Evolutionary conservation across 2,888 invertebrate species (phyloP).

Genomic region (Hypselothyrea guttata): DNA sequence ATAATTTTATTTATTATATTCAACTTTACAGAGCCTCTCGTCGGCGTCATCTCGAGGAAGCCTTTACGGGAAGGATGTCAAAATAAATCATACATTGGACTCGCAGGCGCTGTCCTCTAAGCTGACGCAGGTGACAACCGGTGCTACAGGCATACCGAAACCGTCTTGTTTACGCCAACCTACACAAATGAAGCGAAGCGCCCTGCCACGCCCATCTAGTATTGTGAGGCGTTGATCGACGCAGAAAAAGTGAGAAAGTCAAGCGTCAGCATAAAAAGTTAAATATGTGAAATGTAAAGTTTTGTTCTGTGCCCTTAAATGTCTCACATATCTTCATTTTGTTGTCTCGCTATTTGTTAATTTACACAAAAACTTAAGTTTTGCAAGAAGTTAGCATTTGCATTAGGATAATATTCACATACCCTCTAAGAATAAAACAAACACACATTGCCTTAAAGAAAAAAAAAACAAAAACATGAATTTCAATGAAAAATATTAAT

Average conservation of each 20-base stretch:
- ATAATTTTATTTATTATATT: background rate
- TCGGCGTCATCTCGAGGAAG: slow-evolving; percentile 81
- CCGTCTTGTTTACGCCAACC: slow-evolving; percentile 80
- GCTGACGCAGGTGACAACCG: slow-evolving; percentile 74
- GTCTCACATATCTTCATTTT: slow-evolving; percentile 4
- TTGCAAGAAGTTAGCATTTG: slow-evolving; percentile 10
- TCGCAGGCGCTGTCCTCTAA: slow-evolving; percentile 48
- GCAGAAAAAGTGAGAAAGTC: slow-evolving; percentile 11
- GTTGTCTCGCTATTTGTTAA: slow-evolving; percentile 18
- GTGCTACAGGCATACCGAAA: slow-evolving; percentile 79
- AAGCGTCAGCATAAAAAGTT: background rate
- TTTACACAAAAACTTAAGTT: slow-evolving; percentile 24
- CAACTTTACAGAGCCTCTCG: slow-evolving; percentile 76
- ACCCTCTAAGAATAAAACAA: slow-evolving; percentile 14
- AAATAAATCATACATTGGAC: slow-evolving; percentile 38
- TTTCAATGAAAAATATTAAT: slow-evolving; percentile 6
- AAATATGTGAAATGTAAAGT: slow-evolving; percentile 8
- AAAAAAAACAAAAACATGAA: slow-evolving; percentile 1
- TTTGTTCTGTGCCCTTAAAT: slow-evolving; percentile 13
- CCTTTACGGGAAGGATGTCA: slow-evolving; percentile 60
- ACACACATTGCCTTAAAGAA: slow-evolving; percentile 48
- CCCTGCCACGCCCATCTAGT: slow-evolving; percentile 80
- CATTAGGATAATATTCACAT: slow-evolving; percentile 24
- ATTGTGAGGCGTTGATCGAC: slow-evolving; percentile 73
- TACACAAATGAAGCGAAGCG: slow-evolving; percentile 79